Conservation (phyloP, 2,888 invertebrate genomes). For the Acronicta alni region DNA sequence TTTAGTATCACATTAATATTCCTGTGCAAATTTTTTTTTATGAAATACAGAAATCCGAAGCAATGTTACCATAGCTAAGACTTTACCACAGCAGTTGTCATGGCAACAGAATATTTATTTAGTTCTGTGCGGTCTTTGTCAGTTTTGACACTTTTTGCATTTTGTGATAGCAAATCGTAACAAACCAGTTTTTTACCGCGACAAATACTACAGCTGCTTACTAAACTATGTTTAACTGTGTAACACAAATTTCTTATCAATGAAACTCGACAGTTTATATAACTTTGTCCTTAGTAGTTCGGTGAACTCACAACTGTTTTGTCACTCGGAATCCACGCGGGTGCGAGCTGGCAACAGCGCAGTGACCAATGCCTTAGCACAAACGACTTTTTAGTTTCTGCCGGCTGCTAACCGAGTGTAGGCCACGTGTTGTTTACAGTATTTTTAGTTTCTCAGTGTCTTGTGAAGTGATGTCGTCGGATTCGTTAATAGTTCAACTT, state of each 20-base stretch:
- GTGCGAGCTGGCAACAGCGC: slow-evolving; percentile 16
- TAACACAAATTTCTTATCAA: neutral
- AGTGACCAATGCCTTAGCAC: neutral
- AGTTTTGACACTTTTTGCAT: too few species aligned
- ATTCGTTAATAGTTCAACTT: neutral
- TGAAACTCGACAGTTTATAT: neutral
- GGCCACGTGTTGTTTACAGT: neutral
- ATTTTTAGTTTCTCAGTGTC: neutral
- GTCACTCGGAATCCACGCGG: slow-evolving; percentile 1
- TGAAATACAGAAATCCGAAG: too few species aligned
- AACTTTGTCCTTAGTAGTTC: neutral
- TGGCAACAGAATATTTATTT: too few species aligned
- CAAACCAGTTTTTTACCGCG: too few species aligned
- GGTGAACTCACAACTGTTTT: slow-evolving; percentile 2
- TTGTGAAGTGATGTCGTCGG: slow-evolving; percentile 4
- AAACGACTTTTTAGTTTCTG: slow-evolving; percentile 22
- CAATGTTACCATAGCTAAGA: too few species aligned
- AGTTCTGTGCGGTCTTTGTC: too few species aligned
- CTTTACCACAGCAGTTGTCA: too few species aligned
- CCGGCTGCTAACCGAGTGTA: neutral
- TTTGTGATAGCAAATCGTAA: too few species aligned
- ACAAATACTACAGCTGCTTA: too few species aligned
- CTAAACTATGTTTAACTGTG: too few species aligned
- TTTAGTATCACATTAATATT: too few species aligned
- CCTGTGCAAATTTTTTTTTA: too few species aligned